phyloP scores from a whole-genome alignment of 2,113 vertebrate genomes.

The Bufo bufo region DNA sequence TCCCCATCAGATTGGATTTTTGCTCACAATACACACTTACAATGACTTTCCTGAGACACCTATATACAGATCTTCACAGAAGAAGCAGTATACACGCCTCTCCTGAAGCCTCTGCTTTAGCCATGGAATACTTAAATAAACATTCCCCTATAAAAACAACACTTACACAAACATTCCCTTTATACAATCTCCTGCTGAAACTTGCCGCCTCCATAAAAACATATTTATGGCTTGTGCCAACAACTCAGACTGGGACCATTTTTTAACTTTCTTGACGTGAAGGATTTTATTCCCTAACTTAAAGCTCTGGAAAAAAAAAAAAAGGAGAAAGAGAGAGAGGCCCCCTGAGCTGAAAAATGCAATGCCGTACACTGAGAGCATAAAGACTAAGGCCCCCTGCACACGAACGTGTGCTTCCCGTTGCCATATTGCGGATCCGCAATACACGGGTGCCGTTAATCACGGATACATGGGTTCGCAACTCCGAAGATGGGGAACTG shows the following conservation, averaged over 20 bases:
- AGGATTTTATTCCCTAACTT: neutral
- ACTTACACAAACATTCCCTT: conserved; percentile 56
- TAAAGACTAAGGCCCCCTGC: neutral
- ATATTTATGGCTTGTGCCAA: conserved; percentile 50
- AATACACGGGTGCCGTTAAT: too few species aligned
- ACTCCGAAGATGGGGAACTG: too few species aligned
- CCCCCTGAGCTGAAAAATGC: neutral
- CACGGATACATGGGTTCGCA: too few species aligned
- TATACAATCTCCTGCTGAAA: conserved; percentile 48
- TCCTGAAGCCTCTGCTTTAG: neutral
- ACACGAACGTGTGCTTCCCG: too few species aligned
- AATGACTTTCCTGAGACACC: neutral
- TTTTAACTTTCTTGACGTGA: conserved; percentile 18
- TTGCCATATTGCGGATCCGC: too few species aligned
- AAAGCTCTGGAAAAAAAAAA: neutral
- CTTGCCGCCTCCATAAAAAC: conserved; percentile 52
- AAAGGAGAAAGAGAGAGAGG: neutral
- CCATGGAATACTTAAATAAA: conserved; percentile 47
- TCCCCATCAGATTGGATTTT: neutral
- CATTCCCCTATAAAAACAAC: conserved; percentile 49
- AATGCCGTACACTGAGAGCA: neutral
- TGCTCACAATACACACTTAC: neutral
- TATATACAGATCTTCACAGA: neutral
- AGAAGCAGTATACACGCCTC: neutral
- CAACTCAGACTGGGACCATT: conserved; percentile 22